These are phyloP conservation scores for Linyphia triangularis DNA, from an alignment of 2,888 invertebrate species.

Conservation along the genomic window DNA sequence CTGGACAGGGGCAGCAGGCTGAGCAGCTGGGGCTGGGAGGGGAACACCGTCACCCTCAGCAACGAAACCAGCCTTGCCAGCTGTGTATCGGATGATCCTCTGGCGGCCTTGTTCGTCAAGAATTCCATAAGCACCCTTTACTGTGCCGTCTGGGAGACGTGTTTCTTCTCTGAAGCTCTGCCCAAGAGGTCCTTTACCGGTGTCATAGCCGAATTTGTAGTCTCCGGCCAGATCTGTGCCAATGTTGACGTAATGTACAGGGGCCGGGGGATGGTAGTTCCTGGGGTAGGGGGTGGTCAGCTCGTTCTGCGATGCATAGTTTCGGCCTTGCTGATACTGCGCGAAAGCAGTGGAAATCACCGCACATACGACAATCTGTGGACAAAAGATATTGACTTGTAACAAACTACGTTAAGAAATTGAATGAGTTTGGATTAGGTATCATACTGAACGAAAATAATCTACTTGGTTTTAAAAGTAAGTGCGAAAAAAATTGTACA, in stretches of 20 bases:
- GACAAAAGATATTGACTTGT: no score
- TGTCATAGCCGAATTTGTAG: constrained; percentile 77
- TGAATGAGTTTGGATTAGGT: no score
- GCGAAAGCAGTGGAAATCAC: constrained; percentile 26
- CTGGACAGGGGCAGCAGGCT: constrained; percentile 56
- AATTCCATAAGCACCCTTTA: constrained; percentile 77
- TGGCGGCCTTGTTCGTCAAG: constrained; percentile 76
- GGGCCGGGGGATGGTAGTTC: constrained; percentile 76
- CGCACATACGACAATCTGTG: constrained; percentile 20
- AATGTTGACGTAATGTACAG: constrained; percentile 77
- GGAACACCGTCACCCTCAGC: constrained; percentile 76
- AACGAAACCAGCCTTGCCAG: constrained; percentile 76
- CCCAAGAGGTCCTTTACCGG: constrained; percentile 76
- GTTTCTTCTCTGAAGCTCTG: constrained; percentile 77
- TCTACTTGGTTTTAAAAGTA: no score
- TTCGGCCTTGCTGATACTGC: constrained; percentile 41
- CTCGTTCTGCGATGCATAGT: constrained; percentile 45
- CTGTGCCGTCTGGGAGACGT: constrained; percentile 77
- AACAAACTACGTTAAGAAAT: no score
- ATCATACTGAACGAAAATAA: no score
- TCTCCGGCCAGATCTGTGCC: constrained; percentile 76
- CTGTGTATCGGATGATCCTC: constrained; percentile 76
- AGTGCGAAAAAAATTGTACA: no score
- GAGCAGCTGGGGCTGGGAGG: constrained; percentile 42
- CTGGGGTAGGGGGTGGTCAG: constrained; percentile 49